phyloP scores from a whole-genome alignment of 2,113 vertebrate species.

The Syngnathoides biaculeatus region DNA sequence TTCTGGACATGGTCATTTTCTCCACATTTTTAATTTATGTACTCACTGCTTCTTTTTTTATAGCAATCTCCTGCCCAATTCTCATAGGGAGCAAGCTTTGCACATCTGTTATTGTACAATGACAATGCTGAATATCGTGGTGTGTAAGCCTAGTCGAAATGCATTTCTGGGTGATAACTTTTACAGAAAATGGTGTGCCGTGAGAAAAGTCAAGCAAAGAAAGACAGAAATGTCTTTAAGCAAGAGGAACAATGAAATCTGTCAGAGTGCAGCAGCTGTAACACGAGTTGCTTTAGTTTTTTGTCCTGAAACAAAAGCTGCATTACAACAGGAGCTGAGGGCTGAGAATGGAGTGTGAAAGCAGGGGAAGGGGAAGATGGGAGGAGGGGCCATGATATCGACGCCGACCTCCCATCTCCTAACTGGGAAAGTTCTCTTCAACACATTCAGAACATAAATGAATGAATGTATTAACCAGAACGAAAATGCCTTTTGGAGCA shows the following conservation, averaged over 20 bases:
- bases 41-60: conserved; percentile 9
- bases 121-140: conserved; percentile 13
- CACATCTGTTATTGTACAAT: conserved; percentile 13
- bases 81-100: conserved; percentile 18
- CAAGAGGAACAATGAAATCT: conserved; percentile 15
- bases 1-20: conserved; percentile 16
- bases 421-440: background rate
- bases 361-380: background rate
- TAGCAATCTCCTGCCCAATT: conserved; percentile 39
- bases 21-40: conserved; percentile 17
- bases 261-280: conserved; percentile 3
- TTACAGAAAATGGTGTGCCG: conserved; percentile 4
- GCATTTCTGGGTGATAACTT: conserved; percentile 26
- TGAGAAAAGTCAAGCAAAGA: conserved; percentile 10
- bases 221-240: conserved; percentile 9
- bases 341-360: background rate
- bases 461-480: conserved; percentile 4
- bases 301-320: conserved; percentile 6
- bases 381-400: too few relatives aligned
- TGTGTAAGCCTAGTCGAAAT: conserved; percentile 21
- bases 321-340: background rate
- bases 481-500: background rate
- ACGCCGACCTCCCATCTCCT: background rate
- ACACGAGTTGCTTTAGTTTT: background rate
- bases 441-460: conserved; percentile 7